Evolutionary conservation across 2,888 invertebrate species (phyloP).

Genomic region (Ganaspis brasiliensis): DNA sequence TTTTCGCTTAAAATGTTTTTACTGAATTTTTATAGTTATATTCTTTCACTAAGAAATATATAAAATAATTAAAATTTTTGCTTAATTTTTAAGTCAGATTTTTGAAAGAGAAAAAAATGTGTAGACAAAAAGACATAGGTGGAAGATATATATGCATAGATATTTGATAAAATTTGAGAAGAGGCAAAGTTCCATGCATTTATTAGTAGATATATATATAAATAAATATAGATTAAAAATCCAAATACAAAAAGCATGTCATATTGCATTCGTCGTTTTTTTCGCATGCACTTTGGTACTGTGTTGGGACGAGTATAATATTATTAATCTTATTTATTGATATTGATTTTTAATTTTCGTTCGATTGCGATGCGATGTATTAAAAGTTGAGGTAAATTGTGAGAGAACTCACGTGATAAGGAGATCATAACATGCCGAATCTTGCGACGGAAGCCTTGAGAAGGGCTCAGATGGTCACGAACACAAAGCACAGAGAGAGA

Average conservation of each 20-base stretch:
- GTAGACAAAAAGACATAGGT: slow-evolving; percentile 24
- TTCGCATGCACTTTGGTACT: slow-evolving; percentile 26
- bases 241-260: neutral
- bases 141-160: slow-evolving; percentile 23
- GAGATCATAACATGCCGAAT: slow-evolving; percentile 79
- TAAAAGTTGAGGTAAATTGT: slow-evolving; percentile 62
- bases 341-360: neutral
- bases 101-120: slow-evolving; percentile 5
- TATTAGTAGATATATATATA: neutral
- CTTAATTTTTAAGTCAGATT: neutral
- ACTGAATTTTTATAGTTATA: too few species aligned
- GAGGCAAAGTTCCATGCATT: slow-evolving; percentile 25
- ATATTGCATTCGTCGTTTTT: slow-evolving; percentile 8
- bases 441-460: slow-evolving; percentile 75
- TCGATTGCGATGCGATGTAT: neutral
- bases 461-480: slow-evolving; percentile 80
- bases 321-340: neutral
- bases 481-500: slow-evolving; percentile 81
- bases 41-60: neutral
- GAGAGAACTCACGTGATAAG: slow-evolving; percentile 79
- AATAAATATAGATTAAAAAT: slow-evolving; percentile 7
- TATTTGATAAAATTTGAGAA: slow-evolving; percentile 19
- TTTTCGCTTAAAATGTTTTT: too few species aligned
- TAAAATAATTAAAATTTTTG: neutral
- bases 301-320: neutral